Percentiles rank a stretch among this genome's conserved stretches.
phyloP scores from a whole-genome alignment of 53 echinoderm and acorn worm genomes.

The Henricia sp. region DNA sequence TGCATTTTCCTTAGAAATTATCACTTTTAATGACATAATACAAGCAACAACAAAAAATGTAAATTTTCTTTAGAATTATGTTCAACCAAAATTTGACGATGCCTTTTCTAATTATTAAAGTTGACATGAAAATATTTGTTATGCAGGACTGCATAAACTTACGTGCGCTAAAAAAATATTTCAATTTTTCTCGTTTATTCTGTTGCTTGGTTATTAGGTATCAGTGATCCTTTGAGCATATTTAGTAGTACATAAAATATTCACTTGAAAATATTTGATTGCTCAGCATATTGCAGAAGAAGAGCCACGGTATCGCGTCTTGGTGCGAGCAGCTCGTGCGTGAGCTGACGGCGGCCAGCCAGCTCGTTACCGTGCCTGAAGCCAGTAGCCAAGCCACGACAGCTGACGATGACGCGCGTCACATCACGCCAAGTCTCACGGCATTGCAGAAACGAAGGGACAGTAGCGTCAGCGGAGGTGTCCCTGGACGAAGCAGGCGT shows the following conservation, averaged over 20 bases:
- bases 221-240: too few relatives aligned
- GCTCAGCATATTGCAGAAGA: conserved; percentile 85
- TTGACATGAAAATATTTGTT: too few relatives aligned
- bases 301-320: conserved; percentile 91
- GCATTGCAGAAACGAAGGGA: conserved; percentile 82
- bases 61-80: too few relatives aligned
- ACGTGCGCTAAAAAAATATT: too few relatives aligned
- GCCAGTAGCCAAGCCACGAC: conserved; percentile 57
- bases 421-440: conserved; percentile 70
- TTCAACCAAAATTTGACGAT: too few relatives aligned
- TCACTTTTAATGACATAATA: too few relatives aligned
- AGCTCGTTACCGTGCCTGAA: conserved; percentile 77
- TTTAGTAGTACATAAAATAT: not conserved
- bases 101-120: too few relatives aligned
- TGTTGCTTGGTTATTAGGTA: too few relatives aligned
- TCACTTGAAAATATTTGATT: not conserved
- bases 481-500: conserved; percentile 67
- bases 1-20: too few relatives aligned
- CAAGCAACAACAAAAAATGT: too few relatives aligned
- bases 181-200: too few relatives aligned
- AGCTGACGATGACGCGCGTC: conserved; percentile 12
- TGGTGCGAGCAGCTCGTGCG: conserved; percentile 97
- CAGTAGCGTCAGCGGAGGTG: conserved; percentile 59
- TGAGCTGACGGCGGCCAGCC: conserved; percentile 79
- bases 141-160: too few relatives aligned